These are phyloP conservation scores for Drosophila jambulina DNA, from an alignment of 1,140 invertebrate species.

Conservation along the genomic window DNA sequence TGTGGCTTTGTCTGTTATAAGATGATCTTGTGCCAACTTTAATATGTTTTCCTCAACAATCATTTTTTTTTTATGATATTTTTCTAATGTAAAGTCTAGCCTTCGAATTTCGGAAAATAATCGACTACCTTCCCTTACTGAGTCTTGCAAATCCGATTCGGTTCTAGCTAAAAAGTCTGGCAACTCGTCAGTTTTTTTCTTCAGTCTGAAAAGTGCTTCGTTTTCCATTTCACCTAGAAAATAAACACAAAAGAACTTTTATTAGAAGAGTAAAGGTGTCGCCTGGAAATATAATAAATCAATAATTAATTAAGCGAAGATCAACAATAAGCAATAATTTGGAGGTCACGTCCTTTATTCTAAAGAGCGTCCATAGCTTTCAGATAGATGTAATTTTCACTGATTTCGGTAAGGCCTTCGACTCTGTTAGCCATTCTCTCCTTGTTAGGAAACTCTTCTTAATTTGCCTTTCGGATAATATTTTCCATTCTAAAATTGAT, in stretches of 20 bases:
- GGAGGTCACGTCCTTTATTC: too few relatives aligned
- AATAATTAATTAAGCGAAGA: too few relatives aligned
- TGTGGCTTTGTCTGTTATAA: conserved; percentile 89
- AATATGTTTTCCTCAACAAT: conserved; percentile 88
- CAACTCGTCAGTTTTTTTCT: conserved; percentile 86
- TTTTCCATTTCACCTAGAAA: conserved; percentile 74
- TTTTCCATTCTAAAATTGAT: too few relatives aligned
- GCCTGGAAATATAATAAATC: too few relatives aligned
- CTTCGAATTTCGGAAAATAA: conserved; percentile 61
- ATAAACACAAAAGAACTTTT: not conserved
- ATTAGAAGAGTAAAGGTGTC: not conserved
- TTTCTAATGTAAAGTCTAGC: conserved; percentile 85
- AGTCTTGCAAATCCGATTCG: conserved; percentile 87
- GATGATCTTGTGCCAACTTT: conserved; percentile 88
- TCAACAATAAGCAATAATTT: too few relatives aligned
- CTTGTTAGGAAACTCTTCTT: too few relatives aligned
- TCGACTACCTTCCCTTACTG: conserved; percentile 77
- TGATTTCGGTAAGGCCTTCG: too few relatives aligned
- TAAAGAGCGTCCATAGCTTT: too few relatives aligned
- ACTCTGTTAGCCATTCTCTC: too few relatives aligned
- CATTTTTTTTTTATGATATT: conserved; percentile 86
- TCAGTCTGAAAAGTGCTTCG: conserved; percentile 82
- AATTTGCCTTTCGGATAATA: too few relatives aligned
- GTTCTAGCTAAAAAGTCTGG: conserved; percentile 87
- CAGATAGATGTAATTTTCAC: too few relatives aligned